Base-by-base conservation (phyloP, 2,888 invertebrate genomes). In the Drosophila stalkeri region DNA sequence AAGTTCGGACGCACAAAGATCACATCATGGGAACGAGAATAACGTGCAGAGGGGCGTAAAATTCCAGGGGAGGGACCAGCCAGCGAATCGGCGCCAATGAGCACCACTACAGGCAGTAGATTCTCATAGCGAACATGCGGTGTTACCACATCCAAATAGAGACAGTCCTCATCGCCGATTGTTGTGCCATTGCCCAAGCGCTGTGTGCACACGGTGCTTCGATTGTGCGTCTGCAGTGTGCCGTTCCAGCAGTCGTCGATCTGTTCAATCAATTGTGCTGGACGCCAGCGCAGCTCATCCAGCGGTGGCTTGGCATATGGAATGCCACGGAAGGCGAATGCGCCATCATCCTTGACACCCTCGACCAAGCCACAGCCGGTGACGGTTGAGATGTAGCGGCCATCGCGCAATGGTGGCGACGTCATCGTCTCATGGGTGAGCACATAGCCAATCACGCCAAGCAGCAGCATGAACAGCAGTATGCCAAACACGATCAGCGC, bases 1-100 rank as follows among this genome's bases (percentile, higher is more conserved):
- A 98, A 98, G 90, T 98, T 97, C 5, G 98, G 97, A 72, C 97
- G 94, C 2, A 98, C 98, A 91, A 97, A 97, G 9, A 98, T 96
- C 2, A 97, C 96, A 91, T 97, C 96, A 70, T 96, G 95, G 3
- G 96, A 95, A 54, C 95, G 94, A 0, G 97, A 96, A 74, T 97
- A 95, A 47, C 96, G 94, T 0, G 97, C 95, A 0, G 97, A 96
- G 0, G 98, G 97, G 77, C 96, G 94, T 82, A 94, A 93, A 71
- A 94, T 94, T 6, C 96, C 96, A 0, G 97, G 96, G 9, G 96
- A 95, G 0, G 96, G 96, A 0, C 97, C 97, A 27, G 95, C 95
- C n/a, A 97, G 93, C 0, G 96, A 95, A 67, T 97, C 96, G 0
- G 97, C 96, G 1, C 97, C 97, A 65, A 98, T 95, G 72, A 97